Base-by-base conservation (phyloP, 64 coral and sea anemone species). In the Montipora efflorescens region DNA sequence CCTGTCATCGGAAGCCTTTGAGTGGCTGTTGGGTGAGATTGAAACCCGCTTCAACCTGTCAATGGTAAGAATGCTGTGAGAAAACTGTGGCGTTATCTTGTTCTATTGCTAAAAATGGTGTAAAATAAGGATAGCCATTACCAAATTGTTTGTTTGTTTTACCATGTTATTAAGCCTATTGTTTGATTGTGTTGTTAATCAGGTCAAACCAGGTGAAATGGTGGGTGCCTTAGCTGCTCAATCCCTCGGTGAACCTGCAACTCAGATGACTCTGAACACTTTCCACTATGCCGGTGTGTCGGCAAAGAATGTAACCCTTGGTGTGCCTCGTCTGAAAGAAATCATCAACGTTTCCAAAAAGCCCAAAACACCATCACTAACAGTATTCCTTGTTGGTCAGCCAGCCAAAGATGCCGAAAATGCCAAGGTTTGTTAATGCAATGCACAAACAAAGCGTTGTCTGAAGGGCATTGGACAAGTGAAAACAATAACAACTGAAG, bases 221-320 rank as follows among this genome's bases (percentile, higher is more conserved):
- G 98, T 99, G 0, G 98, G 98, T 53, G 95, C 98, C 13, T 76
- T 99, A 77, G 98, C 98, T 4, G 98, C 98, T 4, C 98, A 99
- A 80, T 96, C 95, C 36, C 98, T 99, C 68, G 98, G 98, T 90
- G 98, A 99, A 46, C 98, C 98, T 46, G 98, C 98, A 20, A 99
- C 98, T 55, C 98, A 99, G 95, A 99, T 99, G 98, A 99, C 98
- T 62, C 74, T 99, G 66, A 99, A 99, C 84, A 99, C 98, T 43
- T 99, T 99, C 92, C 98, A 99, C 92, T 99, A 99, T 79, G 98
- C 98, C 77, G 98, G 98, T 93, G 98, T 99, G 51, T 99, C 98
- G 19, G 98, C 98, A 3, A 99, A 99, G 95, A 99, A 99, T 22
- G 98, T 99, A 3, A 99, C 98, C 0, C 79, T 99, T 16, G 98